phyloP scores from a whole-genome alignment of 2,797 vertebrate species.

The Tympanoctomys barrerae region DNA sequence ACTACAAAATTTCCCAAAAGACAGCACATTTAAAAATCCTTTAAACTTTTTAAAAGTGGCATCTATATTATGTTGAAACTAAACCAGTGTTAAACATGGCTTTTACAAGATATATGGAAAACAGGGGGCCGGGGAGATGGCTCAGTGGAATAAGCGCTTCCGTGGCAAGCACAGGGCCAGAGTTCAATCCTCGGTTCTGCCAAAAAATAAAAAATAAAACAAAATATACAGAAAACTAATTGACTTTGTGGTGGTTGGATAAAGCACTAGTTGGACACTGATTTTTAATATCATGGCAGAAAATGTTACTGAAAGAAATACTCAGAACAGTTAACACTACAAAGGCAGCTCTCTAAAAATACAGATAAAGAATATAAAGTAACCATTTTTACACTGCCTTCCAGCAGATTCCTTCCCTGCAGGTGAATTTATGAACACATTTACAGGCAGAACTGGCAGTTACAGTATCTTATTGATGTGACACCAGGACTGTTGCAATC shows the following conservation, averaged over 20 bases:
- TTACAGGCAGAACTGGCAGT: neutral
- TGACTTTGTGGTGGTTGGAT: neutral
- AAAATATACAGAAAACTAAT: neutral
- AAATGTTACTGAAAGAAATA: neutral
- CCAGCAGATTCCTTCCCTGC: neutral
- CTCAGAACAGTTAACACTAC: neutral
- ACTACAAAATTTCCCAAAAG: neutral
- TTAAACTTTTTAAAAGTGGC: constrained; percentile 42
- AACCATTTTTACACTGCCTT: neutral
- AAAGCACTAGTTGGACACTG: neutral
- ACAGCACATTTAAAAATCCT: neutral
- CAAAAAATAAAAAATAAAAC: neutral
- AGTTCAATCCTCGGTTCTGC: no score
- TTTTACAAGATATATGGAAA: neutral
- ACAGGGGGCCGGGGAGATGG: neutral
- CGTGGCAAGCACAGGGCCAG: no score
- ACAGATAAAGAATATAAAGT: neutral
- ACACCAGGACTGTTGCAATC: neutral
- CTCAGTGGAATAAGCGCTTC: no score
- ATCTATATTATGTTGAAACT: neutral
- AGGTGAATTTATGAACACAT: constrained; percentile 32
- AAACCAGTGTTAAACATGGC: neutral
- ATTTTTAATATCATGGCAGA: neutral
- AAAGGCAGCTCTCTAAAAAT: constrained; percentile 7
- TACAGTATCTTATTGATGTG: neutral